Evolutionary conservation across 2,113 vertebrate species (phyloP).

Genomic region (Donacobius atricapilla): DNA sequence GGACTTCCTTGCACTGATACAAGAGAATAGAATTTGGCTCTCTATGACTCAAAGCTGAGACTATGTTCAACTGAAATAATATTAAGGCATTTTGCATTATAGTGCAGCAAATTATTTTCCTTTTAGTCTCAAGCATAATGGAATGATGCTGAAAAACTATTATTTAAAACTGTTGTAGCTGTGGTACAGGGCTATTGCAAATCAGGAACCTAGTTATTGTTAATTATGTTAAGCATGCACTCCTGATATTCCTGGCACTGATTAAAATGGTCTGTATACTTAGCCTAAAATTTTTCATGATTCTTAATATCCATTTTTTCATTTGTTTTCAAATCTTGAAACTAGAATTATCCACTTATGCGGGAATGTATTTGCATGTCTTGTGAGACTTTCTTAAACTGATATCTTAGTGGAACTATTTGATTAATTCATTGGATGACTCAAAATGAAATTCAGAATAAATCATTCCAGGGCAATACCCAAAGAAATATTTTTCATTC

Average conservation of each 20-base stretch:
- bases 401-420: neutral
- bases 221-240: neutral
- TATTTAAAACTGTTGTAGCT: neutral
- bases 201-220: neutral
- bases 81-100: neutral
- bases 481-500: constrained; percentile 3
- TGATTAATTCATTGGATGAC: neutral
- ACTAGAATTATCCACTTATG: neutral
- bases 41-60: neutral
- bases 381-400: neutral
- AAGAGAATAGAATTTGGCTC: neutral
- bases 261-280: neutral
- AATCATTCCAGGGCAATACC: constrained; percentile 13
- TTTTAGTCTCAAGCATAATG: neutral
- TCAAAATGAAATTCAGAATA: neutral
- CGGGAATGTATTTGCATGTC: neutral
- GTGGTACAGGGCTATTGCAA: neutral
- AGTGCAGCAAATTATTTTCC: neutral
- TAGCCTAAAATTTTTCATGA: neutral
- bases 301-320: neutral
- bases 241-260: neutral
- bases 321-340: neutral
- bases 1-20: neutral
- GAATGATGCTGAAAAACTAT: neutral
- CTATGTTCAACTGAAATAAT: neutral